These are phyloP conservation scores for Brachionus rubens DNA, from an alignment of 1,140 invertebrate genomes.

Conservation along the genomic window DNA sequence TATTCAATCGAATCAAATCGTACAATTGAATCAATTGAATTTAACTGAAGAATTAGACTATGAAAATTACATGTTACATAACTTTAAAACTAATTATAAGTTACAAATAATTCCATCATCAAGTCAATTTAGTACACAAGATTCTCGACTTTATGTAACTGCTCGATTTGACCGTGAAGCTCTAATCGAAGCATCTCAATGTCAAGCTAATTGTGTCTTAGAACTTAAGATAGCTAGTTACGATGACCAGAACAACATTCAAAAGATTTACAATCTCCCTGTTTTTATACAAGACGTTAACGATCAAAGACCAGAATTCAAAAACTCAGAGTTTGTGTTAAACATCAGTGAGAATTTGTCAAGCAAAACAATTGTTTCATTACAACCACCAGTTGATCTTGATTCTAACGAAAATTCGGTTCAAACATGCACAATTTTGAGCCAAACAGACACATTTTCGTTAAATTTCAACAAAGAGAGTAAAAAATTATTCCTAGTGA, in stretches of 20 bases:
- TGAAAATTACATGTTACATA: neutral
- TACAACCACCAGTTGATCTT: neutral
- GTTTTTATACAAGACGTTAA: slow-evolving; percentile 12
- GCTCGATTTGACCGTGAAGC: slow-evolving; percentile 1
- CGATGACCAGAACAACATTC: neutral
- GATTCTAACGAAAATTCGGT: neutral
- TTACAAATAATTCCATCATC: slow-evolving; percentile 4
- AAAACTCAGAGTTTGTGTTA: neutral
- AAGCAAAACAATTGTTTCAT: neutral
- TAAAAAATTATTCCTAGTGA: slow-evolving; percentile 3
- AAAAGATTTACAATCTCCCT: neutral
- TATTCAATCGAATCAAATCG: neutral
- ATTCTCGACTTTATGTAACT: neutral
- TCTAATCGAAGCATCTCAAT: neutral
- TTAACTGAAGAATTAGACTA: neutral
- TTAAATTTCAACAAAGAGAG: neutral
- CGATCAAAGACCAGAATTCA: slow-evolving; percentile 14
- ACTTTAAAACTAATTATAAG: neutral
- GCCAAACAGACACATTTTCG: neutral
- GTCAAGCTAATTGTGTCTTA: slow-evolving; percentile 5
- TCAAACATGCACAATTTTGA: slow-evolving; percentile 28
- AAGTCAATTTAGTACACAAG: neutral
- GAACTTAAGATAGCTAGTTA: slow-evolving; percentile 22
- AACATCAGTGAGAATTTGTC: slow-evolving; percentile 30
- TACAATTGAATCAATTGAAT: slow-evolving; percentile 16